Evolutionary conservation across 2,888 invertebrate genomes (phyloP).

Genomic region (Beris chalybata): DNA sequence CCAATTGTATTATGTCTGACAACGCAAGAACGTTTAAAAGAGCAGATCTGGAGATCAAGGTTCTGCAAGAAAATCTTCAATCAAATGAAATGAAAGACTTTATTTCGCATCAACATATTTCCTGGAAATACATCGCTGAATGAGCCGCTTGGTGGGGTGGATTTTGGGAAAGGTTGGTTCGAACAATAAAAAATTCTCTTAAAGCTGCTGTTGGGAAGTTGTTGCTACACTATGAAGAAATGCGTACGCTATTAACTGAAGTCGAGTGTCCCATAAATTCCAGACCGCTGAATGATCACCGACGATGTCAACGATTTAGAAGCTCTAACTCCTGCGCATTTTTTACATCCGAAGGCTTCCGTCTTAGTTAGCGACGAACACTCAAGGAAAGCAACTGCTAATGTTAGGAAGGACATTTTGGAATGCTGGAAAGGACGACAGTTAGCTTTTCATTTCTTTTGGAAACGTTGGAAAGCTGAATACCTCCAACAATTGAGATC

Average conservation of each 20-base stretch:
- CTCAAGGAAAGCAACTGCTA: no score
- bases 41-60: neutral
- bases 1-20: constrained; percentile 26
- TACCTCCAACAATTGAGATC: neutral
- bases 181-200: constrained; percentile 17
- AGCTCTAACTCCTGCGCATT: constrained; percentile 17
- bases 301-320: constrained; percentile 19
- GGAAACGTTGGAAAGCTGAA: neutral
- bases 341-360: neutral
- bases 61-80: neutral
- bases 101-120: constrained; percentile 6
- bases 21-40: constrained; percentile 26
- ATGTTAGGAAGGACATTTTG: no score
- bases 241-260: constrained; percentile 13
- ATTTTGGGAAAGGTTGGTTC: constrained; percentile 32
- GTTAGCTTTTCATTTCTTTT: neutral
- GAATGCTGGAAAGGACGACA: neutral
- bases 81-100: constrained; percentile 7
- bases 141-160: constrained; percentile 30
- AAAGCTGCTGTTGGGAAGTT: constrained; percentile 15
- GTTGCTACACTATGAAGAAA: constrained; percentile 13
- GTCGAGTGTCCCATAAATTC: constrained; percentile 21
- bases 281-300: constrained; percentile 24
- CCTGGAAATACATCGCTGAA: constrained; percentile 25
- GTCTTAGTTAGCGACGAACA: no score